phyloP scores from a whole-genome alignment of 2,888 invertebrate species.

The Drosophila flavopinicola region DNA sequence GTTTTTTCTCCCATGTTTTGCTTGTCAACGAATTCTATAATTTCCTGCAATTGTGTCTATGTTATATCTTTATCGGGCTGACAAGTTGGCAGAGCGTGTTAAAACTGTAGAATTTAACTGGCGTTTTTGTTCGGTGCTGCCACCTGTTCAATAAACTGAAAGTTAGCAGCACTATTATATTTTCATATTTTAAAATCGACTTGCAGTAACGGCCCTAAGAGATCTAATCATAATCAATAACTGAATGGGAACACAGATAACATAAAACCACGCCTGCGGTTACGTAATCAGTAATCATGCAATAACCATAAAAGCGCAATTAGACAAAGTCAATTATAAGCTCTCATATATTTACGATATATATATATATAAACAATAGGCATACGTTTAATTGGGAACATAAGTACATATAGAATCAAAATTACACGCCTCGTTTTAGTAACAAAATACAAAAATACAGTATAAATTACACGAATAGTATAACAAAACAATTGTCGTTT shows the following conservation, averaged over 20 bases:
- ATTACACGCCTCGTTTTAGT: conserved; percentile 51
- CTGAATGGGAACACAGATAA: conserved; percentile 14
- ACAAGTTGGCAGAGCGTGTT: background rate
- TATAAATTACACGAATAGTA: conserved; percentile 70
- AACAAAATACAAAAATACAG: conserved; percentile 69
- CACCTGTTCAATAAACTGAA: background rate
- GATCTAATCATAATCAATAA: background rate
- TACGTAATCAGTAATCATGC: conserved; percentile 23
- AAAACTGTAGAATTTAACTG: background rate
- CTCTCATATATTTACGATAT: conserved; percentile 27
- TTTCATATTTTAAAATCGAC: background rate
- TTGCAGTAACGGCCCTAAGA: background rate
- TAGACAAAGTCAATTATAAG: conserved; percentile 22
- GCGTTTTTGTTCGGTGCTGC: background rate
- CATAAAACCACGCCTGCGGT: conserved; percentile 4
- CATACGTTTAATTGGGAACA: conserved; percentile 58
- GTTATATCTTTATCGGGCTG: background rate
- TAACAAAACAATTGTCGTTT: conserved; percentile 70
- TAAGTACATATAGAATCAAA: conserved; percentile 59
- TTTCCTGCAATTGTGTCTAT: background rate
- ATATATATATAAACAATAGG: conserved; percentile 53
- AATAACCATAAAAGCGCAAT: conserved; percentile 1
- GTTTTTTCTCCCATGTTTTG: background rate
- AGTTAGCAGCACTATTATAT: background rate
- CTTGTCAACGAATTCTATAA: background rate